Base-by-base conservation (phyloP, 2,888 invertebrate species). In the Drosophila anomalata region DNA sequence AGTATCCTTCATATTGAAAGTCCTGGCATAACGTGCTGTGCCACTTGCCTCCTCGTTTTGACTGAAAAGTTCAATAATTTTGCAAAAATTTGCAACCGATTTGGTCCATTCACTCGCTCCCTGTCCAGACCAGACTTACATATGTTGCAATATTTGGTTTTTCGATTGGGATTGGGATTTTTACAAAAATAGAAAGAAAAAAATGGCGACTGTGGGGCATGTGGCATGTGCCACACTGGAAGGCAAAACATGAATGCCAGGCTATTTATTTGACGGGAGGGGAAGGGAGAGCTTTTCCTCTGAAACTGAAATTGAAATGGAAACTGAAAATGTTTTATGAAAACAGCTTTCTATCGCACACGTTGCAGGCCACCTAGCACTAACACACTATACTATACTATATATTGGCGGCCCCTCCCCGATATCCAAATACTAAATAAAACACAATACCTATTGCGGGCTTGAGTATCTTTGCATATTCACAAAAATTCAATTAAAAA, bases 401-500 rank as follows among this genome's bases (percentile, higher is more conserved):
- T 36, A 2, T 53, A 26, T 56, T 39, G 48, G 63, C 11, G 11
- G 11, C 67, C 60, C 41, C 54, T 62, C 14, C 63, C 69, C 53
- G 33, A 57, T 50, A 70, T 12, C 39, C 47, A 42, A 31, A 59
- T 33, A 3, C 26, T 17, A 22, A 51, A 73, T 53, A 61, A 48
- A 53, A 22, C 17, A 12, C n/a, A 58, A 42, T 29, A 2, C 9
- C 26, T 8, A 7, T 29, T 9, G 9, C 22, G 20, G 22, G 22
- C 22, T 3, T 3, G 4, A 33, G 33, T 24, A 63, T 20, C 31
- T 42, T 31, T 36, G 53, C 26, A 36, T 47, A 51, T 41, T 60
- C 61, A 5, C 71, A 42, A 20, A 75, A 81, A 82, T 75, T 81
- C 75, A 81, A 86, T 81, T 81, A 82, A 82, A 79, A 85, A 81